phyloP scores from a whole-genome alignment of 1,140 invertebrate genomes.

The Drosophila dunni region DNA sequence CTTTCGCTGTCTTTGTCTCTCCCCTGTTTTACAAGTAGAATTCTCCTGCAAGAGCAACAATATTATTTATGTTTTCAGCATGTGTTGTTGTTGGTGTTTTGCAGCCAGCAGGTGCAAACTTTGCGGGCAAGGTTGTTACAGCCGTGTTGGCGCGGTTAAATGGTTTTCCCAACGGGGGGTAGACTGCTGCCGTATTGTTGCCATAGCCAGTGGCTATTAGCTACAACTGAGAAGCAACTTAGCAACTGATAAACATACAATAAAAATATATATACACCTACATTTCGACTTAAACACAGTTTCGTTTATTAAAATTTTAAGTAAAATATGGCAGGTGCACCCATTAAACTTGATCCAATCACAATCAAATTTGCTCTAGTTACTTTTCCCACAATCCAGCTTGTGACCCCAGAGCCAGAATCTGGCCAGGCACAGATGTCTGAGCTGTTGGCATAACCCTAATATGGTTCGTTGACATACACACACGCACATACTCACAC shows the following conservation, averaged over 20 bases:
- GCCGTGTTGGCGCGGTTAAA: constrained; percentile 57
- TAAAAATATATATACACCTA: not conserved
- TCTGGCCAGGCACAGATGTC: not conserved
- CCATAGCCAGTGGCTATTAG: constrained; percentile 67
- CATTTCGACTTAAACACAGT: not conserved
- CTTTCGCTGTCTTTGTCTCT: not conserved
- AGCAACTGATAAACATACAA: constrained; percentile 30
- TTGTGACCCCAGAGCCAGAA: constrained; percentile 3
- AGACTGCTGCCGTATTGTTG: constrained; percentile 21
- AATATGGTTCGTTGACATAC: constrained; percentile 3
- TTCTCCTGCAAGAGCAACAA: constrained; percentile 61
- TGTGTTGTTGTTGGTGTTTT: constrained; percentile 50
- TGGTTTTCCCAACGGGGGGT: constrained; percentile 53
- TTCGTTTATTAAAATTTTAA: not conserved
- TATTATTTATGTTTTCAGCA: constrained; percentile 70
- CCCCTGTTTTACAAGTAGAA: constrained; percentile 24
- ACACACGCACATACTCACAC: not conserved
- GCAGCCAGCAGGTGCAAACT: constrained; percentile 68
- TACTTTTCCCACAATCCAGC: constrained; percentile 40
- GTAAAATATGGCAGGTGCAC: constrained; percentile 6
- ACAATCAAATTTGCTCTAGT: constrained; percentile 64
- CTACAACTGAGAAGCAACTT: constrained; percentile 46
- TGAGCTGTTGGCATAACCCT: constrained; percentile 4
- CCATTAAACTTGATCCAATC: constrained; percentile 44
- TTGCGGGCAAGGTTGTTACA: constrained; percentile 41